Conservation (phyloP, 2,797 vertebrate genomes). For the Hemibagrus guttatus region DNA sequence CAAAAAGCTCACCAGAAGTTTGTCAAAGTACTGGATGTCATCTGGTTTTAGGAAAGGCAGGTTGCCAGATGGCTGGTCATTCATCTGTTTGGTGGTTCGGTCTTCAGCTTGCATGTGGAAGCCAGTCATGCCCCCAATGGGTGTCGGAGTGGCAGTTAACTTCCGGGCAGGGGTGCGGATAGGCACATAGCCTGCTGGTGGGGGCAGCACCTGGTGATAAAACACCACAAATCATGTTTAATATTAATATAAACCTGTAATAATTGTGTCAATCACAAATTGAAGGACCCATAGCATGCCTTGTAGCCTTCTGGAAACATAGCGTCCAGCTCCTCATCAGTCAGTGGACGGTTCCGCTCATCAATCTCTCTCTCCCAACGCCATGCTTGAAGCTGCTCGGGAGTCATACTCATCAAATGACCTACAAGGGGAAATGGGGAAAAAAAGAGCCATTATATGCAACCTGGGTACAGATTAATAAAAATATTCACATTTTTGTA, state of each 20-base stretch:
- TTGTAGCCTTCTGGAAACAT: conserved; percentile 99
- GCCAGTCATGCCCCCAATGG: conserved; percentile 95
- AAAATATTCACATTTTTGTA: neutral
- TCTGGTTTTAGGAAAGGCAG: conserved; percentile 98
- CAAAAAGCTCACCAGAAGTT: conserved; percentile 84
- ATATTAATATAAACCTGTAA: no score
- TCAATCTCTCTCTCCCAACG: conserved; percentile 98
- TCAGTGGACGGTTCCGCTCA: conserved; percentile 94
- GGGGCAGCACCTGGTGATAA: conserved; percentile 85
- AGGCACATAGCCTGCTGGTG: conserved; percentile 96
- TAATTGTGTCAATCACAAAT: neutral
- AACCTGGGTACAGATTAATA: neutral
- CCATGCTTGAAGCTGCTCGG: conserved; percentile 98
- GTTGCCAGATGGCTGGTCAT: conserved; percentile 97
- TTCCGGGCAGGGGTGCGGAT: conserved; percentile 98
- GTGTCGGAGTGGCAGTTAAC: conserved; percentile 93
- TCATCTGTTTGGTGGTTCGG: conserved; percentile 93
- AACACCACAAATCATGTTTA: neutral
- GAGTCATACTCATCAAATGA: conserved; percentile 99
- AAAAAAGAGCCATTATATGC: neutral
- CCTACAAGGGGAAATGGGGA: conserved; percentile 71
- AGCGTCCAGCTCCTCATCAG: conserved; percentile 96
- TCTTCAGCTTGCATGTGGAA: conserved; percentile 99
- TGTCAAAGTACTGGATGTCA: conserved; percentile 99
- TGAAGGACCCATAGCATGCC: conserved; percentile 66